phyloP scores from a whole-genome alignment of 2,797 vertebrate genomes.

The Amblyraja radiata region DNA sequence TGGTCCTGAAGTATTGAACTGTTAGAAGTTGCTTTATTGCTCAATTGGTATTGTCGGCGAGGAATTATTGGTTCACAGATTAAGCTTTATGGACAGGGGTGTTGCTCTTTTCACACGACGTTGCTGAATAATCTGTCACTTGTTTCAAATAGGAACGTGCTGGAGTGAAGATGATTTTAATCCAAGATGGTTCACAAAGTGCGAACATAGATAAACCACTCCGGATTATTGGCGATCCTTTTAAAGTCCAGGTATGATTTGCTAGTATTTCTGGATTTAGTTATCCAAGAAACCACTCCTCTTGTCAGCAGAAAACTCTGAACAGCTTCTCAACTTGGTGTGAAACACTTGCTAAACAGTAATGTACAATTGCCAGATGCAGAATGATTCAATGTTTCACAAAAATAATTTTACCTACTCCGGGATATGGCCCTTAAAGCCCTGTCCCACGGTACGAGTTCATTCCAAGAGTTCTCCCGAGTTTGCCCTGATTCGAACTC shows the following conservation, averaged over 20 bases:
- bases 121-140: not conserved
- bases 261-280: not conserved
- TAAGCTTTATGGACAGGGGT: too few relatives aligned
- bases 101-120: not conserved
- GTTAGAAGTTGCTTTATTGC: not conserved
- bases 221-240: slow-evolving; percentile 88
- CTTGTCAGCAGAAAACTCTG: not conserved
- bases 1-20: too few relatives aligned
- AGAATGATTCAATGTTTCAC: not conserved
- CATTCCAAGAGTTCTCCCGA: too few relatives aligned
- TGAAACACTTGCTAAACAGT: not conserved
- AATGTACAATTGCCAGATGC: not conserved
- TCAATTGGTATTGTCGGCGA: too few relatives aligned
- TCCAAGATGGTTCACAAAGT: slow-evolving; percentile 88
- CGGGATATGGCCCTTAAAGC: not conserved
- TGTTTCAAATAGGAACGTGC: slow-evolving; percentile 68
- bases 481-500: too few relatives aligned
- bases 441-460: too few relatives aligned
- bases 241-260: slow-evolving; percentile 80
- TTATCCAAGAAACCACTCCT: not conserved
- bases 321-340: not conserved
- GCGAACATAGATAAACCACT: slow-evolving; percentile 87
- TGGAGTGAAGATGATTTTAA: slow-evolving; percentile 93
- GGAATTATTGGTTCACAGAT: not conserved
- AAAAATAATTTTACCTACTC: not conserved